Base-by-base conservation (phyloP, 2,888 invertebrate genomes). In the Pyrochroa serraticornis region DNA sequence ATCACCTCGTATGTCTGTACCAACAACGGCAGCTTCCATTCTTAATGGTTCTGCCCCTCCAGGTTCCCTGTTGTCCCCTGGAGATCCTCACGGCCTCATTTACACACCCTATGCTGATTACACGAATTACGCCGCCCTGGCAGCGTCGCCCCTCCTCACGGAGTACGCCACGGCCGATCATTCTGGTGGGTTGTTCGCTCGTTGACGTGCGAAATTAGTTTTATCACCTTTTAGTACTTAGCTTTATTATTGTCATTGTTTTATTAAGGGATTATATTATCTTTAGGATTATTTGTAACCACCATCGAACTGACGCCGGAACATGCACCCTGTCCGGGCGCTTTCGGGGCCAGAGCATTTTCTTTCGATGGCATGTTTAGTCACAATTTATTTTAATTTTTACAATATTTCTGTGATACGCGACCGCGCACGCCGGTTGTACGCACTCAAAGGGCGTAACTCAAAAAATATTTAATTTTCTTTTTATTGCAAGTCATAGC, bases 121-220 rank as follows among this genome's bases (percentile, higher is more conserved):
- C 82, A 91, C 90, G 78, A 92, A 93, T 82, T 95, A 95, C 82
- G 92, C 93, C 10, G 92, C 94, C 60, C 84, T 93, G 73, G 84
- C 87, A 55, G 87, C 87, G 72, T 91, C 91, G 73, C 93, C 92
- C 66, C 85, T 92, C 71, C 87, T 92, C 79, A 87, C 91, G 67
- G 86, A 92, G 81, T 92, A 93, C 84, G 89, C 90, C 71, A 83
- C 86, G 68, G 90, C 93, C 77, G 94, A 94, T 84, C 93, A 94
- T 87, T 90, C 93, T 87, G 95, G 95, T 95, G 94, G 93, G 95
- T 91, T 90, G 82, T 91, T 90, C 85, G 89, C 89, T 82, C 89
- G 89, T 85, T 90, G 87, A 89, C 73, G 58, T 54, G 38, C 13
- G 48, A 46, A 49, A 38, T 38, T 36, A 39, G 41, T 52, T n/a